These are phyloP conservation scores for Potorous gilbertii DNA, from an alignment of 2,797 vertebrate genomes.

Conservation along the genomic window DNA sequence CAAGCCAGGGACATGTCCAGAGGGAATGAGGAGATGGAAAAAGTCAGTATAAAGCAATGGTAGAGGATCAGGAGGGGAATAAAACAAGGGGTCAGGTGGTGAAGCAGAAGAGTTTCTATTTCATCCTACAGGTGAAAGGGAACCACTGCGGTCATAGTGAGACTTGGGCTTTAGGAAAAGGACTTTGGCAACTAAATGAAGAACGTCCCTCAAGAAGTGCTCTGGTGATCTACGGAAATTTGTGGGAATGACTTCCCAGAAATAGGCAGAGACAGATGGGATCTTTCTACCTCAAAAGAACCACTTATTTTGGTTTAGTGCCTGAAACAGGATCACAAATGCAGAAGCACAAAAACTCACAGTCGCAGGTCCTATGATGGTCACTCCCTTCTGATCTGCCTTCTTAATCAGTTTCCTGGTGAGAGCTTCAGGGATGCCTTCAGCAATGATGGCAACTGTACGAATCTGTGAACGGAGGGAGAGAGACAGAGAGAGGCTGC, in stretches of 20 bases:
- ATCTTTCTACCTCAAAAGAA: background rate
- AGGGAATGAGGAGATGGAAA: background rate
- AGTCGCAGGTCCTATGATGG: constrained; percentile 97
- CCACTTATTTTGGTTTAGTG: background rate
- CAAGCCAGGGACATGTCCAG: background rate
- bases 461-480: constrained; percentile 87
- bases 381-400: constrained; percentile 95
- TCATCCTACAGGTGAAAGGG: background rate
- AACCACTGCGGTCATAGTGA: background rate
- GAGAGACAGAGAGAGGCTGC: background rate
- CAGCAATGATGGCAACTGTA: constrained; percentile 97
- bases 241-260: background rate
- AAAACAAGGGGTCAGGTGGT: background rate
- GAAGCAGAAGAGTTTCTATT: background rate
- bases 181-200: background rate
- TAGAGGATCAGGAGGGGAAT: background rate
- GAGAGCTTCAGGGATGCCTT: constrained; percentile 97
- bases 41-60: background rate
- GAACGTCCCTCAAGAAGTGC: background rate
- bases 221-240: background rate
- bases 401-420: constrained; percentile 95
- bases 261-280: background rate
- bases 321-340: background rate
- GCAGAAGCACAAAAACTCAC: constrained; percentile 82
- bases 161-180: background rate